Percentiles rank a stretch among this genome's conserved stretches.
phyloP scores from a whole-genome alignment of 2,888 invertebrate genomes.

The Sphecodes monilicornis region DNA sequence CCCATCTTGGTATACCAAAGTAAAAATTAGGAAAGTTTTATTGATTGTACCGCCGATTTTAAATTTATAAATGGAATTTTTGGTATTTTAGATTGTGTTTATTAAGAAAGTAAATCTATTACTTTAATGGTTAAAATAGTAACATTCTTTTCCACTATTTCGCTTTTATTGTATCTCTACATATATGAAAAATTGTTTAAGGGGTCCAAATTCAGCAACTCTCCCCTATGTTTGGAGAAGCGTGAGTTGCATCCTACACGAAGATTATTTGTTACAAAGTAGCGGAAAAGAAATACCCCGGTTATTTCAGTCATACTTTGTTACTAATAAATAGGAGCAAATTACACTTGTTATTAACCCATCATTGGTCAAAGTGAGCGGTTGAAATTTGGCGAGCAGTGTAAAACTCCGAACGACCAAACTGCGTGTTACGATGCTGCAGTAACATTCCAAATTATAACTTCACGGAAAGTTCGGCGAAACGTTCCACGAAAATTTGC shows the following conservation, averaged over 20 bases:
- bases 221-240: too few relatives aligned
- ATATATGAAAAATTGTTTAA: too few relatives aligned
- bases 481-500: slow-evolving; percentile 22
- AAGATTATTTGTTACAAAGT: not conserved
- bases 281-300: not conserved
- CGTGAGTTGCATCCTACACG: not conserved
- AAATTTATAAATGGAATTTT: too few relatives aligned
- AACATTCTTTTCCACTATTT: too few relatives aligned
- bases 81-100: too few relatives aligned
- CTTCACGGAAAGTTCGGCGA: slow-evolving; percentile 16
- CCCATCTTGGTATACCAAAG: too few relatives aligned
- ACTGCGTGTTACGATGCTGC: slow-evolving; percentile 22
- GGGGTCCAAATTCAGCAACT: too few relatives aligned
- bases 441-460: slow-evolving; percentile 28
- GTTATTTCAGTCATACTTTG: not conserved
- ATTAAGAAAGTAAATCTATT: too few relatives aligned
- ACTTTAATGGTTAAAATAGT: too few relatives aligned
- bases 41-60: too few relatives aligned
- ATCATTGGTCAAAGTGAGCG: slow-evolving; percentile 15
- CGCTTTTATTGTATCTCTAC: too few relatives aligned
- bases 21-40: too few relatives aligned
- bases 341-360: slow-evolving; percentile 6
- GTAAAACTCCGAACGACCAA: slow-evolving; percentile 26
- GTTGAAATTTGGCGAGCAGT: slow-evolving; percentile 10
- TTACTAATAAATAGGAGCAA: slow-evolving; percentile 7